phyloP scores from a whole-genome alignment of 2,888 invertebrate genomes.

The Helobdella robusta region DNA sequence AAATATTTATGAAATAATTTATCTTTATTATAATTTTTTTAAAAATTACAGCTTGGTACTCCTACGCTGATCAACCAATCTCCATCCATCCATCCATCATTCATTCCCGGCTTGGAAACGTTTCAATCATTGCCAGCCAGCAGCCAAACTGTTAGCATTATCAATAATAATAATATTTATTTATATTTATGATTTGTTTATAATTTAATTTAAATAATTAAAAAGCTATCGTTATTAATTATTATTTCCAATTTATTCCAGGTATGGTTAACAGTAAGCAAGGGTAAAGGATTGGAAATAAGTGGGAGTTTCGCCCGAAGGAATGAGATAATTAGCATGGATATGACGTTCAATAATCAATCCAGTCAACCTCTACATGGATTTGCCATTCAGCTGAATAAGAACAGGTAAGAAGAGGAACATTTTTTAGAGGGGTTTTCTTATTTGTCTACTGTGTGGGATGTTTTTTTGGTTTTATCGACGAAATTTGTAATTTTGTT shows the following conservation, averaged over 20 bases:
- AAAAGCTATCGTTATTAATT: not conserved
- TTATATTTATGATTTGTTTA: not conserved
- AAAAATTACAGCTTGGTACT: not conserved
- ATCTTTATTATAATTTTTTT: not conserved
- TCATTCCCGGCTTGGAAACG: not conserved
- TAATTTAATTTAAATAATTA: not conserved
- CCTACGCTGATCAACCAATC: not conserved
- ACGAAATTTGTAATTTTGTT: not conserved
- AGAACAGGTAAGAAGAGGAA: constrained; percentile 70
- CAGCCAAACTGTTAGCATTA: not conserved
- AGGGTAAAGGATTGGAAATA: constrained; percentile 81
- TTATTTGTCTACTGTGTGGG: not conserved
- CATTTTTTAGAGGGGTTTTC: too few species aligned
- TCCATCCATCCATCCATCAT: not conserved
- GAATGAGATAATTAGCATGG: constrained; percentile 75
- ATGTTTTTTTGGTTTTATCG: not conserved
- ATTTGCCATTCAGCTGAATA: constrained; percentile 96
- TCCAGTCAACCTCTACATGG: constrained; percentile 94
- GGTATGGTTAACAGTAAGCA: constrained; percentile 85
- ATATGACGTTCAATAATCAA: constrained; percentile 88
- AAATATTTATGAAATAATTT: not conserved
- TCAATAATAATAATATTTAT: not conserved
- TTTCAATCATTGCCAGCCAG: not conserved
- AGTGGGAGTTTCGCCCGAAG: constrained; percentile 81
- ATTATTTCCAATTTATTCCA: constrained; percentile 7